Base-by-base conservation (phyloP, 2,888 invertebrate genomes). In the Eupithecia exiguata region DNA sequence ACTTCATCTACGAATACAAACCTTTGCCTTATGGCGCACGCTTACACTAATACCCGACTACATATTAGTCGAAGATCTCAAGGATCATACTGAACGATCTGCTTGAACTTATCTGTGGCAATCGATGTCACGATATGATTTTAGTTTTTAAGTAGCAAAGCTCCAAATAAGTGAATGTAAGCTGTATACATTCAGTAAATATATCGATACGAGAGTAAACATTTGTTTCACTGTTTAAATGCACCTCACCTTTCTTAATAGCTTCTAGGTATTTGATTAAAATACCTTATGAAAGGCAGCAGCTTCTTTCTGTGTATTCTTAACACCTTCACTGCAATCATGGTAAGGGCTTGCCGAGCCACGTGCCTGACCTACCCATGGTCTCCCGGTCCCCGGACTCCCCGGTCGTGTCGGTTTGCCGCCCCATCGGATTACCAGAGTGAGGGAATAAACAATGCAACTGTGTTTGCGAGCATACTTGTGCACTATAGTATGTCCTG, bases 21-120 rank as follows among this genome's bases (percentile, higher is more conserved):
- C 76, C 77, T 14, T 63, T 79, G 18, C 72, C 73, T 16, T 79
- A 75, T 49, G 74, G 77, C 38, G 43, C 58, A 63, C 73, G 76
- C 16, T 72, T 72, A 5, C 46, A 43, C 53, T 75, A 72, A 70
- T 25, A 10, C 5, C 12, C 58, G 58, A 58, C 58, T 58, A 25
- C 12, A 25, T 14, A 25, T 25, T 25, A 25, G 58, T 58, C 58
- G 21, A 53, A 58, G 58, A 58, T 58, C 25, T 58, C 25, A 58
- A 58, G 25, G 58, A 14, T 58, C 25, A 58, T 5, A 58, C 12
- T 58, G 25, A 58, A 58, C 21, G 25, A 58, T 25, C 25, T 58
- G 58, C 58, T 58, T 12, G 25, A 58, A 58, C 25, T 25, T 58
- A 58, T 25, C 21, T 58, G 25, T 12, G 58, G 12, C 5, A 58